Evolutionary conservation across 30 jellyfish, hydroid and myxozoan genomes (phyloP), one percentile per base, ranked within the genome.

Genomic region (Morbakka virulenta): DNA sequence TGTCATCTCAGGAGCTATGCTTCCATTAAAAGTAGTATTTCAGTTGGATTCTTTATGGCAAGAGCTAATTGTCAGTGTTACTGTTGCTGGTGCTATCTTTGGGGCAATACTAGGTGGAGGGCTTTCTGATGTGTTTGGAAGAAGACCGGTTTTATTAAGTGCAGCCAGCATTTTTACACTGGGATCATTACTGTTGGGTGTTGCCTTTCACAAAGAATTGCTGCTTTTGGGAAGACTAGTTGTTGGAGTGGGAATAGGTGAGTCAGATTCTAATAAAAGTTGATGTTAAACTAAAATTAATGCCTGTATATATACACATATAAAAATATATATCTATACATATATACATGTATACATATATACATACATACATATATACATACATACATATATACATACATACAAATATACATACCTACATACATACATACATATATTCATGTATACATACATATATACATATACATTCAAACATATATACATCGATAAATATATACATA

Each of bases 211-310:
- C 14, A 85, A 52, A 51, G 85, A 53, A 29, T 20, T 72, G 4
- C 35, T 91, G 75, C 76, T 91, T 27, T 52, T 77, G 27, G 98
- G 98, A 53, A 72, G 98, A 51, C 69, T 82, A 1, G 62, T 80
- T 61, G 98, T 91, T 64, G 98, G 98, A 1, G 49, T 91, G 2
- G 98, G 95, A 47, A 91, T 91, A 17, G 98, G 98, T 84, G 64
- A 72, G 70, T 70, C 57, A 41, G 17, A 9, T n/a, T n/a, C n/a
- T n/a, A n/a, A n/a, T n/a, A n/a, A n/a, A n/a, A n/a, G n/a, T n/a
- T n/a, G n/a, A n/a, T n/a, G n/a, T n/a, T n/a, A n/a, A n/a, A n/a
- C n/a, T n/a, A n/a, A n/a, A n/a, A n/a, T n/a, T n/a, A n/a, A n/a
- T n/a, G n/a, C n/a, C n/a, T n/a, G n/a, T n/a, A n/a, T n/a, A n/a